phyloP scores from a whole-genome alignment of 2,113 vertebrate genomes.

The Lycaon pictus region DNA sequence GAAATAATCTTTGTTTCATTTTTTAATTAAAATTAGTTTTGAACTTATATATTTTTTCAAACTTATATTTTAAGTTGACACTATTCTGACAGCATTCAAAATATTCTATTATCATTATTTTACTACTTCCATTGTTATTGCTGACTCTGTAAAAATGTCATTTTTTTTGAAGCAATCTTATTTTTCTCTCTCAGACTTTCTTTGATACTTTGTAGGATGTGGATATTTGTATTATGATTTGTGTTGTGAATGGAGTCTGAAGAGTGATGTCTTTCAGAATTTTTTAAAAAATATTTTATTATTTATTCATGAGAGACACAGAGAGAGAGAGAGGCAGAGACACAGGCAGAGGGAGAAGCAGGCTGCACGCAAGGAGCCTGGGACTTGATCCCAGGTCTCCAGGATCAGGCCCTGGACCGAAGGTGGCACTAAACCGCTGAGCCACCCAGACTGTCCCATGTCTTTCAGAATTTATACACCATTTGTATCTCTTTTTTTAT shows the following conservation, averaged over 20 bases:
- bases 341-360: no score
- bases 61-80: not conserved
- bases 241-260: not conserved
- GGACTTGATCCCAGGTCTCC: no score
- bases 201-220: not conserved
- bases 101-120: not conserved
- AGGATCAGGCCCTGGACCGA: no score
- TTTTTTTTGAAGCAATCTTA: not conserved
- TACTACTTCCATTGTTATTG: not conserved
- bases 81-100: not conserved
- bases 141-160: not conserved
- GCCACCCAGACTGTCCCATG: not conserved
- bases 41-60: not conserved
- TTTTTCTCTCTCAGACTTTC: not conserved
- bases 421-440: no score
- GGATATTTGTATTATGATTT: not conserved
- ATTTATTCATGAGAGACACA: no score
- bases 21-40: conserved; percentile 44
- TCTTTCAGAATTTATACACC: not conserved
- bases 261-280: not conserved
- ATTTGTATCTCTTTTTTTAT: not conserved
- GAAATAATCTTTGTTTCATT: not conserved
- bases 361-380: no score
- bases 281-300: not conserved
- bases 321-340: no score